phyloP scores from a whole-genome alignment of 92 coral and sea anemone species.

The Metridium senile region DNA sequence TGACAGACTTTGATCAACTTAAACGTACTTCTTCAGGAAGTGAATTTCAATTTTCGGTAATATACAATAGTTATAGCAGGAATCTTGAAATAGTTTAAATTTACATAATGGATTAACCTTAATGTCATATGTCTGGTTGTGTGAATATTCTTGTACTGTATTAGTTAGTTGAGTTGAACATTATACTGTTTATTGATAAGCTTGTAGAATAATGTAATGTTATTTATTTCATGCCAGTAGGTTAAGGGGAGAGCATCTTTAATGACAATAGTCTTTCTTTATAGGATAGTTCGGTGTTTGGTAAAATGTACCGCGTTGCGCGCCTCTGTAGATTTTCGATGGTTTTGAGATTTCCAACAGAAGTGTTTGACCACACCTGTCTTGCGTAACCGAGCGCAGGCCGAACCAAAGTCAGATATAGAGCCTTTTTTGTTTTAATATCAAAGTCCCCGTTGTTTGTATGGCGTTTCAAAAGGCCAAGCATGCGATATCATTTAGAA shows the following conservation, averaged over 20 bases:
- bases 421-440: constrained; percentile 2
- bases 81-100: too few relatives aligned
- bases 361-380: neutral
- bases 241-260: neutral
- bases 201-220: neutral
- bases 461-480: neutral
- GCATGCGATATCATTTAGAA: neutral
- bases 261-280: neutral
- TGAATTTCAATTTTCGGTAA: too few relatives aligned
- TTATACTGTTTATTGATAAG: neutral
- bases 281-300: neutral
- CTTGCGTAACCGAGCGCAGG: constrained; percentile 1
- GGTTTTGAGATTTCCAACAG: neutral
- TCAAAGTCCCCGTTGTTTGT: neutral
- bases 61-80: too few relatives aligned
- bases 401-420: neutral
- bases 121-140: too few relatives aligned
- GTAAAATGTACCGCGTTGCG: neutral
- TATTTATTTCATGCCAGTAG: constrained; percentile 13
- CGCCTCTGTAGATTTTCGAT: constrained; percentile 10
- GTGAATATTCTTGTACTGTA: too few relatives aligned
- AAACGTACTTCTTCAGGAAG: too few relatives aligned
- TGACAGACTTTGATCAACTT: too few relatives aligned
- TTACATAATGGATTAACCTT: too few relatives aligned
- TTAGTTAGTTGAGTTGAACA: too few relatives aligned